Base-by-base conservation (phyloP, 2,888 invertebrate genomes). In the Cancer borealis region DNA sequence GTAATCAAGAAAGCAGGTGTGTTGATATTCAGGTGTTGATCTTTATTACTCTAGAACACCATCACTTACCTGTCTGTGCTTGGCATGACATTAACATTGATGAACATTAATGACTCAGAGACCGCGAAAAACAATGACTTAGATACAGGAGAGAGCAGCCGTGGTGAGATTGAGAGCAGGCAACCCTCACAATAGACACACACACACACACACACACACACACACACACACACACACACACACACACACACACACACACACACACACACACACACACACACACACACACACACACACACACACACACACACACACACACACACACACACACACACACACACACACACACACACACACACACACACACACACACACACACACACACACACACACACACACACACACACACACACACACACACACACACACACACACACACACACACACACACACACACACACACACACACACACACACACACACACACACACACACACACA, bases 1-100 rank as follows among this genome's bases (percentile, higher is more conserved):
- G 39, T 84, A 84, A 84, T 84, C 84, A 84, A 10, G 39, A 30
- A n/a, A 2, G 26, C 39, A 39, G 84, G 84, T 84, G 84, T 84
- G 30, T 84, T 84, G 84, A 14, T 84, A 84, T 84, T 84, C 84
- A 84, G 84, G 84, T 39, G 84, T 39, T 30, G 84, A 84, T 84
- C 84, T 84, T 39, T 39, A 84, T 84, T 84, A 84, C 84, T 14
- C 39, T 14, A 84, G 39, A 84, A 39, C 39, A 3, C 39, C 39
- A 84, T 84, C 26, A 3, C 84, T 84, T 84, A 30, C 84, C 84
- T 84, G 84, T 84, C 73, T 10, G 3, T 3, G 84, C 39, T 39
- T 14, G 30, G 84, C 39, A 12, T 10, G 3, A 12, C 39, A 84
- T 84, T 84, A 39, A 39, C 84, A 39, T 39, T 84, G 84, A 84